These are phyloP conservation scores for Nebria salina DNA, from an alignment of 2,888 invertebrate species.

Conservation along the genomic window DNA sequence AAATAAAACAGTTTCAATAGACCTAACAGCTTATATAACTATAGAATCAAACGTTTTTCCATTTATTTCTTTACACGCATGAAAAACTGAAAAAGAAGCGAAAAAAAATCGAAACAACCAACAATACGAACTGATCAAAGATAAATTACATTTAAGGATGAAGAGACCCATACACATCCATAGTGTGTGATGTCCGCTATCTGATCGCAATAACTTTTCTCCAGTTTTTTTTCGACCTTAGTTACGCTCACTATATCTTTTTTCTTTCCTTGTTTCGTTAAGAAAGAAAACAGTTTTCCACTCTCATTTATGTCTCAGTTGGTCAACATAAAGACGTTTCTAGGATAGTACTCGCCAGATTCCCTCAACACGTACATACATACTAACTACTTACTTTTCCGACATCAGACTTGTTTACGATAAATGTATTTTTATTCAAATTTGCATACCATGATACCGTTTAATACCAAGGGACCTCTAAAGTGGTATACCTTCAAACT, in stretches of 20 bases:
- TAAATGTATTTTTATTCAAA: neutral
- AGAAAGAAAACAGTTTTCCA: conserved; percentile 30
- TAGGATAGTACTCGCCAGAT: no score
- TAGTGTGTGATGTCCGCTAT: conserved; percentile 23
- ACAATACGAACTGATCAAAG: conserved; percentile 30
- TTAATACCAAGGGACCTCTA: neutral
- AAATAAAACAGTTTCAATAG: neutral
- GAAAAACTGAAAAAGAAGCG: neutral
- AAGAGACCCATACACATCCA: neutral
- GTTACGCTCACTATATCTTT: neutral
- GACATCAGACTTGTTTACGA: neutral
- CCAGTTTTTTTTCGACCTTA: neutral
- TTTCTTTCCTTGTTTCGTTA: conserved; percentile 16
- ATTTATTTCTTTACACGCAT: conserved; percentile 21
- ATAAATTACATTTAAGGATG: conserved; percentile 35
- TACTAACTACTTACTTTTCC: neutral
- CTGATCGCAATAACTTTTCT: conserved; percentile 39
- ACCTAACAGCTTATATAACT: neutral
- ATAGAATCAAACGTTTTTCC: conserved; percentile 9
- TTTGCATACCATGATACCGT: neutral
- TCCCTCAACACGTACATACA: conserved; percentile 9
- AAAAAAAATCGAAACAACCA: conserved; percentile 22
- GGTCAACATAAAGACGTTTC: conserved; percentile 27
- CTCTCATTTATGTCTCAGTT: conserved; percentile 48
- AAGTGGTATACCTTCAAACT: neutral